A percentile compares a stretch with the other conserved stretches of the same genome.
These are phyloP conservation scores for Drosophila rufa DNA, from an alignment of 1,140 invertebrate genomes.

Conservation along the genomic window DNA sequence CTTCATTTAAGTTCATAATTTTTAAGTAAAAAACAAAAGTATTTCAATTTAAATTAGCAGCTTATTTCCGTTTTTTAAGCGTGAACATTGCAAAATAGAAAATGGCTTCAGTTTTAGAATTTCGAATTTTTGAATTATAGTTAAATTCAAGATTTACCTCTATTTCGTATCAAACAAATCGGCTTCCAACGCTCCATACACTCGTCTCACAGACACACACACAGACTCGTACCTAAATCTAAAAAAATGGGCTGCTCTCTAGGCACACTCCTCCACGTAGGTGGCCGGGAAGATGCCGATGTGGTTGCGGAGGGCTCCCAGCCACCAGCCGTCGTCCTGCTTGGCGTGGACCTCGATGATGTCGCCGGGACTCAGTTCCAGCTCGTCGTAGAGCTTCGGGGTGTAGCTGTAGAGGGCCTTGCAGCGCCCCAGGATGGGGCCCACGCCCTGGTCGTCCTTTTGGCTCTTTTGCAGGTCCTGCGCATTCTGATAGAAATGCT, in stretches of 20 bases:
- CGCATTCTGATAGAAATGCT: conserved; percentile 74
- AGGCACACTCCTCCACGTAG: conserved; percentile 91
- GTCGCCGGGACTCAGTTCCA: conserved; percentile 93
- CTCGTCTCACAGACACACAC: conserved; percentile 6
- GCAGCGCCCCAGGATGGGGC: conserved; percentile 86
- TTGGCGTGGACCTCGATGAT: conserved; percentile 95
- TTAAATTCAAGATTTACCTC: too few species aligned
- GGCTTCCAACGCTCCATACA: background rate
- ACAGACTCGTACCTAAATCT: conserved; percentile 20
- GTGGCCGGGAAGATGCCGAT: conserved; percentile 97
- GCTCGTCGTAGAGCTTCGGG: conserved; percentile 94
- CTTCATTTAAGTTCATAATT: background rate
- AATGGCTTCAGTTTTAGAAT: background rate
- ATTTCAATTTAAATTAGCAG: background rate
- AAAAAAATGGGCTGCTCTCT: conserved; percentile 48
- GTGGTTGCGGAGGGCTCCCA: conserved; percentile 93
- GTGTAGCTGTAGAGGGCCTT: conserved; percentile 94
- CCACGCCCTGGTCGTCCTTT: conserved; percentile 11
- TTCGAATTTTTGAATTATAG: background rate
- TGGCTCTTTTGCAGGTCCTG: conserved; percentile 65
- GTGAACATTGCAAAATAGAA: too few species aligned
- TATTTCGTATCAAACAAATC: conserved; percentile 29
- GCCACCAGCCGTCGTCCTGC: conserved; percentile 98
- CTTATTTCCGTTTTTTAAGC: background rate
- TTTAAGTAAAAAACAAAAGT: background rate